Conservation (phyloP, 1,140 invertebrate species). For the Cephus cinctus region DNA sequence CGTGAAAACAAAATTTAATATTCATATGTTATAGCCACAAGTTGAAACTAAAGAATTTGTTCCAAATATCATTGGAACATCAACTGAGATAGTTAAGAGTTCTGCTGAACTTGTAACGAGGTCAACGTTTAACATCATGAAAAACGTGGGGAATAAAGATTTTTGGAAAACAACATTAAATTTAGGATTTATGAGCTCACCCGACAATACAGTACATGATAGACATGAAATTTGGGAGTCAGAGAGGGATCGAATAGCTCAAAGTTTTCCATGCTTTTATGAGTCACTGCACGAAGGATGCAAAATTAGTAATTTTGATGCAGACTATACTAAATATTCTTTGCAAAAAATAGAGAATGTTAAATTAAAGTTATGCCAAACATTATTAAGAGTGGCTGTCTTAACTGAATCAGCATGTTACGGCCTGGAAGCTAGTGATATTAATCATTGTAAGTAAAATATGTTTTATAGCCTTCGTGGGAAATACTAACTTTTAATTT, state of each 20-base stretch:
- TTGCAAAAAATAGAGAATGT: constrained; percentile 36
- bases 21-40: constrained; percentile 36
- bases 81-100: constrained; percentile 47
- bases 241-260: constrained; percentile 22
- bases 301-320: constrained; percentile 40
- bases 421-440: constrained; percentile 43
- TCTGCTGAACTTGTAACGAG: constrained; percentile 47
- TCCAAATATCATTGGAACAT: constrained; percentile 49
- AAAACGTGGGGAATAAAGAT: constrained; percentile 40
- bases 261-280: constrained; percentile 54
- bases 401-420: constrained; percentile 47
- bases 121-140: constrained; percentile 48
- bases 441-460: constrained; percentile 42
- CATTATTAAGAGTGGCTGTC: constrained; percentile 46
- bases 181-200: constrained; percentile 27
- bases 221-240: constrained; percentile 21
- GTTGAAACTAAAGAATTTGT: constrained; percentile 47
- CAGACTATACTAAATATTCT: constrained; percentile 46
- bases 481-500: too few species aligned
- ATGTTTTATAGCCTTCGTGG: too few species aligned
- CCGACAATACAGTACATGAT: constrained; percentile 18
- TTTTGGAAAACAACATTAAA: constrained; percentile 49
- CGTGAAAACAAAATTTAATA: constrained; percentile 5
- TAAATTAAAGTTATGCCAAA: constrained; percentile 47
- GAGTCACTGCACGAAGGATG: constrained; percentile 37